phyloP scores from a whole-genome alignment of 2,113 vertebrate species.

The Ciconia maguari region DNA sequence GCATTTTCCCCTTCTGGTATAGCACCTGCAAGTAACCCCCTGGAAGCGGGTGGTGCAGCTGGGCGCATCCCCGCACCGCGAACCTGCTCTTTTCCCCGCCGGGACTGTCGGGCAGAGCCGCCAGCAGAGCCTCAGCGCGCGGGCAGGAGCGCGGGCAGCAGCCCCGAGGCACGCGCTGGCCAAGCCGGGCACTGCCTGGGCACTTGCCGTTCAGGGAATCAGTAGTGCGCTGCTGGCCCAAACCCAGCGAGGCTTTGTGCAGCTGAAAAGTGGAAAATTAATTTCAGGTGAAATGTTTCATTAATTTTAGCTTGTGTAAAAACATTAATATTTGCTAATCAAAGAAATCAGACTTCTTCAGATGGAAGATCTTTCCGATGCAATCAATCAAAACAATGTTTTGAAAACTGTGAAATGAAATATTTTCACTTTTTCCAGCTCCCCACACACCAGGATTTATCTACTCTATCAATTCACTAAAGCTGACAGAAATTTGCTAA shows the following conservation, averaged over 20 bases:
- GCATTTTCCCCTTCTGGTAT: background rate
- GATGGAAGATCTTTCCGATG: accelerated
- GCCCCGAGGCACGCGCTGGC: accelerated
- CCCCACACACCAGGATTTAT: background rate
- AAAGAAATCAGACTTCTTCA: background rate
- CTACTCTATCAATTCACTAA: background rate
- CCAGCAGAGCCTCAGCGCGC: background rate
- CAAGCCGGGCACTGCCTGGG: accelerated
- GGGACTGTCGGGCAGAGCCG: background rate
- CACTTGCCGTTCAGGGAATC: accelerated
- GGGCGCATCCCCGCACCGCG: background rate
- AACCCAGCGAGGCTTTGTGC: accelerated
- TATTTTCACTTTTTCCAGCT: background rate
- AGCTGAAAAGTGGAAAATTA: background rate
- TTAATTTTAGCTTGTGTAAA: background rate
- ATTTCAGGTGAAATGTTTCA: accelerated
- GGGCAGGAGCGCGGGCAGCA: background rate
- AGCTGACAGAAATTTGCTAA: background rate
- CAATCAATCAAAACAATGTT: background rate
- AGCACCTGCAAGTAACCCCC: background rate
- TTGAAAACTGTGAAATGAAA: background rate
- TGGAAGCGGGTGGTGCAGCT: background rate
- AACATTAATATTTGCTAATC: background rate
- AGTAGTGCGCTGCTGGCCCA: accelerated
- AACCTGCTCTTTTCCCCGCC: accelerated